Conservation (phyloP, 2,113 vertebrate species). For the Bambusicola thoracicus region DNA sequence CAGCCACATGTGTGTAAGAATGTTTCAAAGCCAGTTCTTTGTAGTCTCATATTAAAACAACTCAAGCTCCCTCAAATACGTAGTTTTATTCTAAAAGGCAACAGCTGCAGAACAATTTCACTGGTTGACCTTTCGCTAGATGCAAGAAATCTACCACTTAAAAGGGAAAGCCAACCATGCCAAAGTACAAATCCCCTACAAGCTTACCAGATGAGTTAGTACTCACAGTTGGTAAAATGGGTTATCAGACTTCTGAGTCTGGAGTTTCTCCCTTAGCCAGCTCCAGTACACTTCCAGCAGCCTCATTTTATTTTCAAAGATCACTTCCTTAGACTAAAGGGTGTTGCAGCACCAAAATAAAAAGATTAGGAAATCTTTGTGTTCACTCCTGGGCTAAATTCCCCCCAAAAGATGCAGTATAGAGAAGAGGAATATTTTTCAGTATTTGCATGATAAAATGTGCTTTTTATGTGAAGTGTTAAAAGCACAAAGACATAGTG, state of each 20-base stretch:
- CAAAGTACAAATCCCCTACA: not conserved
- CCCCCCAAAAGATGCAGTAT: not conserved
- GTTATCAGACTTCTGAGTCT: not conserved
- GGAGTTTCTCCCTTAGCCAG: not conserved
- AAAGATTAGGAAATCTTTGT: not conserved
- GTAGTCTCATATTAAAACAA: not conserved
- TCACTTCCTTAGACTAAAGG: not conserved
- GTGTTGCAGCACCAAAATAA: not conserved
- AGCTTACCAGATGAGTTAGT: not conserved
- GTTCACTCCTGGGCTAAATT: not conserved
- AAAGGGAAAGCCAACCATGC: not conserved
- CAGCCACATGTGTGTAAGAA: not conserved
- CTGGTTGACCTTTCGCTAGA: not conserved
- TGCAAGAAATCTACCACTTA: not conserved
- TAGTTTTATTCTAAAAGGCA: not conserved
- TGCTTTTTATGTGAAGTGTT: not conserved
- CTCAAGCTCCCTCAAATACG: not conserved
- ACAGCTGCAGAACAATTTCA: not conserved
- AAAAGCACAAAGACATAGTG: not conserved
- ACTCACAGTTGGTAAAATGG: not conserved
- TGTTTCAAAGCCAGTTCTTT: not conserved
- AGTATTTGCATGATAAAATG: too few species aligned
- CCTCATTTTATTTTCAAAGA: not conserved
- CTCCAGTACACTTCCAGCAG: not conserved
- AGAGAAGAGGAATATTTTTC: not conserved